A percentile compares a stretch with the other conserved stretches of the same genome.
Conservation (phyloP, 92 coral and sea anemone genomes). For the Isaurus tuberculatus region DNA sequence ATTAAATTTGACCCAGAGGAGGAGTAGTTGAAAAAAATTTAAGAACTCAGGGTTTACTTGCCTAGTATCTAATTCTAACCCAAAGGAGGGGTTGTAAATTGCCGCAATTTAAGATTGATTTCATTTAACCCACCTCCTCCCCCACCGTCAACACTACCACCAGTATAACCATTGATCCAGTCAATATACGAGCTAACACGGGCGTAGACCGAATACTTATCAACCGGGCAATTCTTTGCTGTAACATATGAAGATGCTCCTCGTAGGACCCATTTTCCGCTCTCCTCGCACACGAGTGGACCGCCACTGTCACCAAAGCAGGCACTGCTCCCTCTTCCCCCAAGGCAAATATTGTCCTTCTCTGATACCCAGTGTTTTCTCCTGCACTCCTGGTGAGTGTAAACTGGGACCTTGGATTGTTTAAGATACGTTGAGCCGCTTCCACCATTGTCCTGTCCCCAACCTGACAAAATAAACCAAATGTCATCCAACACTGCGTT, state of each 20-base stretch:
- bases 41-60: too few relatives aligned
- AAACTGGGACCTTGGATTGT: constrained; percentile 13
- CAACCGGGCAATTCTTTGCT: constrained; percentile 29
- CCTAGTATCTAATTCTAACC: too few relatives aligned
- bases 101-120: too few relatives aligned
- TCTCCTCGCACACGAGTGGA: constrained; percentile 34
- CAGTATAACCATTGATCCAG: constrained; percentile 6
- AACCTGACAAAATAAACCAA: background rate
- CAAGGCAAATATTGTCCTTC: constrained; percentile 31
- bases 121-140: background rate
- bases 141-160: background rate
- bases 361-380: background rate
- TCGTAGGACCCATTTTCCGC: constrained; percentile 12
- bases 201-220: background rate
- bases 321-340: constrained; percentile 24
- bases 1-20: too few relatives aligned
- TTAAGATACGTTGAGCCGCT: constrained; percentile 8
- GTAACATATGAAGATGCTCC: constrained; percentile 31
- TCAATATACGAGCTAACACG: background rate
- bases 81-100: too few relatives aligned
- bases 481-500: too few relatives aligned
- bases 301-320: constrained; percentile 42
- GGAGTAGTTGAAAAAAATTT: too few relatives aligned
- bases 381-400: background rate
- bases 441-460: constrained; percentile 21